A percentile compares a stretch with the other conserved stretches of the same genome.
phyloP scores from a whole-genome alignment of 2,113 vertebrate genomes.

The Glaucomys volans region DNA sequence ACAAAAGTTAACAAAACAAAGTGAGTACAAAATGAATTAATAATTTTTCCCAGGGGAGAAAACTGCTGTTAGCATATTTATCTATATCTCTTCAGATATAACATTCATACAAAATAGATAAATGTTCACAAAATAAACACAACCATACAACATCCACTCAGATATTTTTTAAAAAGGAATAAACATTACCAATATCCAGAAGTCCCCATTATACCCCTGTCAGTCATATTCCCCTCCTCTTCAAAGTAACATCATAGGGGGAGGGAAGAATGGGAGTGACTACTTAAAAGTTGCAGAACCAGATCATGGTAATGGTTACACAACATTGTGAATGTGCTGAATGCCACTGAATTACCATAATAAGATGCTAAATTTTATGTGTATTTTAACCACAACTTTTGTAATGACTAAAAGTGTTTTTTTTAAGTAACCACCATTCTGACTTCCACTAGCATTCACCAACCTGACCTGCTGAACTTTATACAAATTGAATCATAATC shows the following conservation, averaged over 20 bases:
- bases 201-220: not conserved
- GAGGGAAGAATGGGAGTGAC: not conserved
- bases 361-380: not conserved
- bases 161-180: not conserved
- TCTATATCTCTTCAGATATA: not conserved
- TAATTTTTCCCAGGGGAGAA: not conserved
- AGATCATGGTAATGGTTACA: not conserved
- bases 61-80: not conserved
- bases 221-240: not conserved
- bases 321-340: no score
- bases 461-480: not conserved
- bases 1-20: conserved; percentile 46
- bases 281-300: not conserved
- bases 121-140: not conserved
- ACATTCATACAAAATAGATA: not conserved
- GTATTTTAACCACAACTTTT: not conserved
- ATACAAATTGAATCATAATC: not conserved
- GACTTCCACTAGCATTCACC: not conserved
- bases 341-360: not conserved
- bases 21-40: not conserved
- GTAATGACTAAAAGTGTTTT: not conserved
- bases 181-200: not conserved
- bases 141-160: not conserved
- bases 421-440: not conserved
- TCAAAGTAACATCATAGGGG: not conserved